Base-by-base conservation (phyloP, 2,797 vertebrate genomes). In the Telmatherina bonti region DNA sequence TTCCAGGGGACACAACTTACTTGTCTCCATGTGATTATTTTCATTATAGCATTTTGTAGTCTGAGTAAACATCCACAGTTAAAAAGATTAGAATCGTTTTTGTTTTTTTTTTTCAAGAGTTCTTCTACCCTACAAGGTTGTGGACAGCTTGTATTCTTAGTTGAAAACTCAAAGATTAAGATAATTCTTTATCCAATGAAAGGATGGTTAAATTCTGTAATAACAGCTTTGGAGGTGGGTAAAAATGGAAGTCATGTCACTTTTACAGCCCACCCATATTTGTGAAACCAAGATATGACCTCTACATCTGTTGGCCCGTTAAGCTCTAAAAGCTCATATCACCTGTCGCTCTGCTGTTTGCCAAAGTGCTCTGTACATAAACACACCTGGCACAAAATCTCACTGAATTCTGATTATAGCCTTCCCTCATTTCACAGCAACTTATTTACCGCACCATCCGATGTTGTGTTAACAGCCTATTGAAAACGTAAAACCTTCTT, bases 391-490 rank as follows among this genome's bases (percentile, higher is more conserved):
- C 70, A 85, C 72, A 41, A 86, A 79, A 88, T 84, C 82, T 77
- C 80, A 29, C 81, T 61, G 63, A 88, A 89, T 92, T 86, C 78
- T 81, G 68, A 93, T 89, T 84, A 88, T 72, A 85, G 75, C 79
- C 81, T 74, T 72, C 78, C 27, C 63, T 88, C 75, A 88, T 94
- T 93, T 93, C 92, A 81, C 76, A 6, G 85, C 84, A 87, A 92
- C 83, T 86, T 91, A 93, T 95, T 94, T 92, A 91, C 82, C 76
- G 70, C 83, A 75, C 74, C 83, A 77, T 59, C 78, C 65, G 74
- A 77, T 75, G 73, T 77, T 60, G 70, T 84, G 72, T 72, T 87
- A 91, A 86, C 83, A 86, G 67, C 73, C 79, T 27, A 64, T 26
- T 31, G 81, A 45, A 75, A 81, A 86, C 87, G 86, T 79, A 74